Evolutionary conservation across 92 coral and sea anemone species (phyloP), one percentile per base, ranked within the genome.

Genomic region (Phymanthus crucifer): DNA sequence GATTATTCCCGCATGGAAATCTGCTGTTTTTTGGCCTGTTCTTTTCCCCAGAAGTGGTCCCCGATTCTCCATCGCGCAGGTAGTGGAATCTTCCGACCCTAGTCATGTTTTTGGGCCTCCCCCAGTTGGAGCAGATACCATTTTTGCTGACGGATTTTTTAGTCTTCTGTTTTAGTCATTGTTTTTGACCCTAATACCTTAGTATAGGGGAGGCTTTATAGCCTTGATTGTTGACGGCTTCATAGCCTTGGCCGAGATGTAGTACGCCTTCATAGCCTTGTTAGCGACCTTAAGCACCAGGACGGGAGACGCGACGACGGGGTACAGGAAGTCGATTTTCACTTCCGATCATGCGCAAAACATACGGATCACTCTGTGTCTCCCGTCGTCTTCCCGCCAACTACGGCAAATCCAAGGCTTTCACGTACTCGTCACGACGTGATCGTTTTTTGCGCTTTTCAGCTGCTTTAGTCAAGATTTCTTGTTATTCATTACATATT

Each of bases 381-480:
- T 52, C 83, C 54, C 83, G 54, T 78, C 83, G 71, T 67, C 74
- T 56, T 54, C 83, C 69, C 75, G 83, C 43, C 83, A 73, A 68
- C 75, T 46, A 66, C 74, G 34, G 24, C 61, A 78, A 73, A 65
- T 23, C 36, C 33, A 40, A 34, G 29, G 74, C 46, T 65, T 67
- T 78, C 65, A 69, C 26, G 75, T 78, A 23, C 61, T 66, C 36
- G 74, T 56, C 32, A 78, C 66, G 38, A 78, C 75, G 64, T 4
- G 31, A 38, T 71, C 43, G 18, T 32, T 71, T 40, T 40, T 71
- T 40, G 12, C 37, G 45, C 50, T 32, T 71, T 71, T 32, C 50
- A 23, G 72, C 36, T 29, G 72, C 35, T 34, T 29, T 66, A 34
- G 48, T 43, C 48, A 43, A 43, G 36, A 66, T 66, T 29, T 29